A percentile compares a stretch with the other conserved stretches of the same genome.
Evolutionary conservation across 1,140 invertebrate species (phyloP).

Genomic region (Heterodera carotae): DNA sequence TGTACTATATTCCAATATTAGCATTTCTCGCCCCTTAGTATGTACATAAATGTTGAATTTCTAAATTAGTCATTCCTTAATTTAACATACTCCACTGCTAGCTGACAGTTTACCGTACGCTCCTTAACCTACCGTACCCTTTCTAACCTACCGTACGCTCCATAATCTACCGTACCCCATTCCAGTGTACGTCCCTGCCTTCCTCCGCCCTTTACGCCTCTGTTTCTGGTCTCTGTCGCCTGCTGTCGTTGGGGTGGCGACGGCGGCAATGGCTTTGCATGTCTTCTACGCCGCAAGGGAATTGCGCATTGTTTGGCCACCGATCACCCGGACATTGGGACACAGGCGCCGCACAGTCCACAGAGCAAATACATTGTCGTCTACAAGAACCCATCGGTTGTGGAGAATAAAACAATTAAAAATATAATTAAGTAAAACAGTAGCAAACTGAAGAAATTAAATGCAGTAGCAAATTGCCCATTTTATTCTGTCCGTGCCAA

Average conservation of each 20-base stretch:
- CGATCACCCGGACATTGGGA: constrained; percentile 45
- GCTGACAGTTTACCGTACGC: constrained; percentile 23
- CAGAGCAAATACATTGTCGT: constrained; percentile 37
- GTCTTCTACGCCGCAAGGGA: constrained; percentile 15
- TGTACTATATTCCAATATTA: too few species aligned
- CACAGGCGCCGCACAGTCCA: constrained; percentile 7
- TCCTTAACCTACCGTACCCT: too few species aligned
- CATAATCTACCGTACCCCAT: constrained; percentile 10
- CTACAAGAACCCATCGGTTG: constrained; percentile 56
- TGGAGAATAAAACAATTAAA: constrained; percentile 38
- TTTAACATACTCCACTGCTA: too few species aligned
- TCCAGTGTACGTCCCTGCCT: constrained; percentile 54
- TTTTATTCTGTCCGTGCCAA: too few species aligned
- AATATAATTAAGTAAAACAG: too few species aligned
- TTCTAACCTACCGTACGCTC: too few species aligned
- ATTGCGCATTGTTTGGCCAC: constrained; percentile 30
- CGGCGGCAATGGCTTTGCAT: constrained; percentile 10
- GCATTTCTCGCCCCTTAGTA: too few species aligned
- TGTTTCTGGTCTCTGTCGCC: constrained; percentile 50
- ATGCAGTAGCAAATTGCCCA: too few species aligned
- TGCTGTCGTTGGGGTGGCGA: constrained; percentile 31
- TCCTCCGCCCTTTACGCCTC: constrained; percentile 59
- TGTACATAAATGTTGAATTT: too few species aligned
- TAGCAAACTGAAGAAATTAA: too few species aligned
- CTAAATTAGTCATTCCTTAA: too few species aligned